These are phyloP conservation scores for Cichlasoma orientale DNA, from an alignment of 2,797 vertebrate species.

Conservation along the genomic window DNA sequence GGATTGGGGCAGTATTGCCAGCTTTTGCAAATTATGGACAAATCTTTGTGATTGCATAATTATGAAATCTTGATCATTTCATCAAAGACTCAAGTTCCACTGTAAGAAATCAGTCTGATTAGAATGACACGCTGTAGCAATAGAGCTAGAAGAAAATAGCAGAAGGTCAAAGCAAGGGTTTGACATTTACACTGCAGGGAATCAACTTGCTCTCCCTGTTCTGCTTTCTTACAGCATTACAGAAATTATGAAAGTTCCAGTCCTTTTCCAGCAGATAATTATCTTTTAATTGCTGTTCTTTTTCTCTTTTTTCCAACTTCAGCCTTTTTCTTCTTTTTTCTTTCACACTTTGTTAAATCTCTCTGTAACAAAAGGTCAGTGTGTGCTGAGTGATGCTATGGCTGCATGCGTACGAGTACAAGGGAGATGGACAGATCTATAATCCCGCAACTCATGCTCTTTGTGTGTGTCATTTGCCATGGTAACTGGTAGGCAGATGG, in stretches of 20 bases:
- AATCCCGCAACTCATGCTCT: slow-evolving; percentile 50
- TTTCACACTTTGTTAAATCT: slow-evolving; percentile 58
- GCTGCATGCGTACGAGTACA: not conserved
- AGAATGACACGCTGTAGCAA: not conserved
- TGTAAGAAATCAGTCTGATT: slow-evolving; percentile 10
- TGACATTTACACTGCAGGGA: slow-evolving; percentile 68
- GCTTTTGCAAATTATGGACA: not conserved
- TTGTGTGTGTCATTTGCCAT: slow-evolving; percentile 58
- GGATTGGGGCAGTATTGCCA: not conserved
- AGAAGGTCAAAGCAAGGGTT: slow-evolving; percentile 51
- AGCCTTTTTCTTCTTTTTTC: slow-evolving; percentile 38
- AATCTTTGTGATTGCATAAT: not conserved
- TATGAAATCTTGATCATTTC: not conserved
- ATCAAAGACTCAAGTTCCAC: slow-evolving; percentile 2
- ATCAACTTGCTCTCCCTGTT: slow-evolving; percentile 24
- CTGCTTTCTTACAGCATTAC: slow-evolving; percentile 20
- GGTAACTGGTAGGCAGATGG: slow-evolving; percentile 58
- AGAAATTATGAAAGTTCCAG: slow-evolving; percentile 43
- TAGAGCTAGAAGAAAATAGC: slow-evolving; percentile 20
- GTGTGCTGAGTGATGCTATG: slow-evolving; percentile 25
- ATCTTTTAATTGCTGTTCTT: slow-evolving; percentile 70
- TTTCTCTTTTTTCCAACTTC: slow-evolving; percentile 34
- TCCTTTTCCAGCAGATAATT: slow-evolving; percentile 53
- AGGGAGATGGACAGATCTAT: slow-evolving; percentile 41
- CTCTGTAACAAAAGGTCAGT: slow-evolving; percentile 60